phyloP scores from a whole-genome alignment of 2,888 invertebrate genomes.

The Epinotia ramella region DNA sequence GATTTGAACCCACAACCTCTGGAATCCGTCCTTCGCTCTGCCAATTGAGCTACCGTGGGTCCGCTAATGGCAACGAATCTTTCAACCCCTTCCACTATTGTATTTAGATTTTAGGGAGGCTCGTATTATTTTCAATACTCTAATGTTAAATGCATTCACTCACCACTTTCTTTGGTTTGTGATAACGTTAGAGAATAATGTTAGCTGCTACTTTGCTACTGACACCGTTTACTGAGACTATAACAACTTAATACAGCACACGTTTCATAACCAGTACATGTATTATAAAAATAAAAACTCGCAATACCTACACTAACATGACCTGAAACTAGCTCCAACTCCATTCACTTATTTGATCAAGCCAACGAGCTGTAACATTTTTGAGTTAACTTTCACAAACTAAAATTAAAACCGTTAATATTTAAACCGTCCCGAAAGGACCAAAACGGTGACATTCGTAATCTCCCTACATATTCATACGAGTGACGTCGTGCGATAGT shows the following conservation, averaged over 20 bases:
- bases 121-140: too few species aligned
- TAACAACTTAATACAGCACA: neutral
- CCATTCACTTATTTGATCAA: slow-evolving; percentile 3
- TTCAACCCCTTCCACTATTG: too few species aligned
- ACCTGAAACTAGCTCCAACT: neutral
- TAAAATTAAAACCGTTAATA: slow-evolving; percentile 31
- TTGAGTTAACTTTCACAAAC: slow-evolving; percentile 16
- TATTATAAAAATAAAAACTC: neutral
- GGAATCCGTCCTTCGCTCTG: too few species aligned
- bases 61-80: too few species aligned
- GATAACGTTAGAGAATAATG: too few species aligned
- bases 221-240: too few species aligned
- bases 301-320: neutral
- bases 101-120: too few species aligned
- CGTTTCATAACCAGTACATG: neutral
- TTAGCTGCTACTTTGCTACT: too few species aligned
- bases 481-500: neutral
- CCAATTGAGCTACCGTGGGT: too few species aligned
- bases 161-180: too few species aligned
- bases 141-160: too few species aligned
- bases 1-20: too few species aligned
- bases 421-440: slow-evolving; percentile 22
- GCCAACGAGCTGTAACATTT: slow-evolving; percentile 15
- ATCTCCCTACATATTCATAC: slow-evolving; percentile 39
- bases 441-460: slow-evolving; percentile 25